phyloP scores from a whole-genome alignment of 2,113 vertebrate genomes.

The Petrocephalus microphthalmus region DNA sequence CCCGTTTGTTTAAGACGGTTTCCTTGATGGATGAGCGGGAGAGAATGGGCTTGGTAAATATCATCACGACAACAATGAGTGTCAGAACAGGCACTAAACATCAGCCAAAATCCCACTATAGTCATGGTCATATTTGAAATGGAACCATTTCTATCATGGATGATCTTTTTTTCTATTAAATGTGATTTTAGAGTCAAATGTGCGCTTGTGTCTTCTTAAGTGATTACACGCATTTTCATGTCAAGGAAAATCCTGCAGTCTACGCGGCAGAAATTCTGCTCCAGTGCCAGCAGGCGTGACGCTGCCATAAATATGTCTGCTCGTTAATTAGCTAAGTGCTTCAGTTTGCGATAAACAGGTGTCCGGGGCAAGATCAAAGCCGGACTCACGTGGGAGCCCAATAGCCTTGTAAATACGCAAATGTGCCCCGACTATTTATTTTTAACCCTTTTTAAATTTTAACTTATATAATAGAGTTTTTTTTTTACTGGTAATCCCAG shows the following conservation, averaged over 20 bases:
- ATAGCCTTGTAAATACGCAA: background rate
- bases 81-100: background rate
- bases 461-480: background rate
- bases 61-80: background rate
- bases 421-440: background rate
- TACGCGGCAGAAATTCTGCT: background rate
- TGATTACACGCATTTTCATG: background rate
- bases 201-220: background rate
- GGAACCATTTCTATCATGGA: background rate
- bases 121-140: background rate
- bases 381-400: background rate
- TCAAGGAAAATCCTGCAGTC: background rate
- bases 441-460: background rate
- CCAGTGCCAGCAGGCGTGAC: background rate
- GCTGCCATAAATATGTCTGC: background rate
- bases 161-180: background rate
- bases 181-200: background rate
- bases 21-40: background rate
- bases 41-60: background rate
- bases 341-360: background rate
- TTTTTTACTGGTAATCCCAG: background rate
- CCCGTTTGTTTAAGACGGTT: background rate
- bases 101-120: background rate
- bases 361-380: background rate
- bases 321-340: slow-evolving; percentile 2